phyloP scores from a whole-genome alignment of 1,140 invertebrate genomes.

The Pinna nobilis region DNA sequence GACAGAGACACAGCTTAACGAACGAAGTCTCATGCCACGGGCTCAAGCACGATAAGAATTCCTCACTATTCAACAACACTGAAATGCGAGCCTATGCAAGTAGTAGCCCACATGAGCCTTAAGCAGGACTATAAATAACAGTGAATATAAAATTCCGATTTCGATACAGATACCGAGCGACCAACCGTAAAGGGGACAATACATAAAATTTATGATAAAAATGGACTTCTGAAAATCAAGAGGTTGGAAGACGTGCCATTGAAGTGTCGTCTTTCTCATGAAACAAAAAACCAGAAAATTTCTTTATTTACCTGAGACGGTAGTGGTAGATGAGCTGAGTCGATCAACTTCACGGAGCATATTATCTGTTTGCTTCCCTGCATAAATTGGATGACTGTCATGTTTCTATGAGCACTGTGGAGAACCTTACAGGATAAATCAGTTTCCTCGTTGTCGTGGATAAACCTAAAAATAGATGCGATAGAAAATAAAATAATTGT shows the following conservation, averaged over 20 bases:
- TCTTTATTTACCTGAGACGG: constrained; percentile 22
- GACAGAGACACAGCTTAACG: too few species aligned
- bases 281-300: not conserved
- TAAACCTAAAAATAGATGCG: not conserved
- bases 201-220: not conserved
- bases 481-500: not conserved
- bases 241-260: not conserved
- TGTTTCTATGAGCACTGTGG: not conserved
- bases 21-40: too few species aligned
- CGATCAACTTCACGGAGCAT: not conserved
- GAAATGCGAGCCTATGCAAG: too few species aligned
- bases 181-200: too few species aligned
- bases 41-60: too few species aligned
- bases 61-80: too few species aligned
- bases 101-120: too few species aligned
- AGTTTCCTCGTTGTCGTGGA: not conserved
- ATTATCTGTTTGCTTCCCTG: not conserved
- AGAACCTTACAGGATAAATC: not conserved
- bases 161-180: too few species aligned
- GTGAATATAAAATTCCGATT: too few species aligned
- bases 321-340: constrained; percentile 27
- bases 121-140: too few species aligned
- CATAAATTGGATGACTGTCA: not conserved
- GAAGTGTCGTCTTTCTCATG: not conserved
- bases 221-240: not conserved